Evolutionary conservation across 2,113 vertebrate species (phyloP).

Genomic region (Pygoscelis adeliae): DNA sequence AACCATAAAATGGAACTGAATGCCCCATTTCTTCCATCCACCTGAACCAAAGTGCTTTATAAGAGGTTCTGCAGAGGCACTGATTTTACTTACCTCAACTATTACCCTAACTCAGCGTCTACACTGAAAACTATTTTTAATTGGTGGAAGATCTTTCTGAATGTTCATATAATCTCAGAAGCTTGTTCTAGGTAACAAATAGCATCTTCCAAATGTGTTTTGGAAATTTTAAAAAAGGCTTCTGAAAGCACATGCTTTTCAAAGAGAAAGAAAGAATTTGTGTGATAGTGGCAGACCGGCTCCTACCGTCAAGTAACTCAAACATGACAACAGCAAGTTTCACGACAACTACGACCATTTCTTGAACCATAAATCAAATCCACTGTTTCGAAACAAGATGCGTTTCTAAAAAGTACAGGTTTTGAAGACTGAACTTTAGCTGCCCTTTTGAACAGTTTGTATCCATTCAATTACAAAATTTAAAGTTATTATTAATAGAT

Average conservation of each 20-base stretch:
- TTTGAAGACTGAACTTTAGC: not conserved
- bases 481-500: not conserved
- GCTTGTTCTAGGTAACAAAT: not conserved
- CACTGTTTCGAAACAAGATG: not conserved
- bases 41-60: not conserved
- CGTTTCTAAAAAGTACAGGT: not conserved
- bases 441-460: not conserved
- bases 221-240: not conserved
- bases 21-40: not conserved
- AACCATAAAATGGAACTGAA: not conserved
- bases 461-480: not conserved
- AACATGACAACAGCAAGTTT: not conserved
- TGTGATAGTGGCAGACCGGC: not conserved
- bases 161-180: not conserved
- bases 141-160: not conserved
- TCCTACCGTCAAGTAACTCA: not conserved
- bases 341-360: accelerated
- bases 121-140: not conserved
- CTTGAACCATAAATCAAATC: not conserved
- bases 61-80: not conserved
- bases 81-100: not conserved
- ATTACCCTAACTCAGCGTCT: not conserved
- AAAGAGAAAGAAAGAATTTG: not conserved
- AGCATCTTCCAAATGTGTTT: not conserved
- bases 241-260: not conserved